Evolutionary conservation across 2,888 invertebrate genomes (phyloP).

Genomic region (Trileptium ribeirensis): DNA sequence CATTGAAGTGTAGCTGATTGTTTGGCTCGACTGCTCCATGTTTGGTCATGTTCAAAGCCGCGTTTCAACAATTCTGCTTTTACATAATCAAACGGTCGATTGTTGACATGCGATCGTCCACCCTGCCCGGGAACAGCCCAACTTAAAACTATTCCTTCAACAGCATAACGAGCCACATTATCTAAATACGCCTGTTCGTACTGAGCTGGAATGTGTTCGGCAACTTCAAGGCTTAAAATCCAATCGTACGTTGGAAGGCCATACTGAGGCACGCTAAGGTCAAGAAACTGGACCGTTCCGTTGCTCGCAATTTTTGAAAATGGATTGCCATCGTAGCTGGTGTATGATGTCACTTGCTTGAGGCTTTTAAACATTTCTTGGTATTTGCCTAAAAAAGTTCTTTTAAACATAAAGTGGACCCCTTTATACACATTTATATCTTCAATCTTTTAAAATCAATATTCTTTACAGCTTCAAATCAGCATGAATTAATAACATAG

Average conservation of each 20-base stretch:
- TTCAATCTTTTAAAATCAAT: no score
- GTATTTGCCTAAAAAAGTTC: not conserved
- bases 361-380: not conserved
- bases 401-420: no score
- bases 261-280: slow-evolving; percentile 26
- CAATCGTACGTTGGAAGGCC: slow-evolving; percentile 23
- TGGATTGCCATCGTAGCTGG: slow-evolving; percentile 16
- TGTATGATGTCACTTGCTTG: not conserved
- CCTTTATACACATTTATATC: no score
- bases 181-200: slow-evolving; percentile 22
- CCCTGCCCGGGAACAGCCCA: slow-evolving; percentile 26
- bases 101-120: slow-evolving; percentile 11
- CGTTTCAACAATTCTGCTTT: no score
- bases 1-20: no score
- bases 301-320: slow-evolving; percentile 14
- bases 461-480: no score
- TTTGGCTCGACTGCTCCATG: no score
- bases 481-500: no score
- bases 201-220: slow-evolving; percentile 27
- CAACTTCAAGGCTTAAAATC: slow-evolving; percentile 29
- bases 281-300: slow-evolving; percentile 21
- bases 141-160: slow-evolving; percentile 25
- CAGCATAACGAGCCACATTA: slow-evolving; percentile 26
- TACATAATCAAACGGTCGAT: no score
- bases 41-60: no score